phyloP scores from a whole-genome alignment of 1,140 invertebrate species.

The Temnothorax longispinosus region DNA sequence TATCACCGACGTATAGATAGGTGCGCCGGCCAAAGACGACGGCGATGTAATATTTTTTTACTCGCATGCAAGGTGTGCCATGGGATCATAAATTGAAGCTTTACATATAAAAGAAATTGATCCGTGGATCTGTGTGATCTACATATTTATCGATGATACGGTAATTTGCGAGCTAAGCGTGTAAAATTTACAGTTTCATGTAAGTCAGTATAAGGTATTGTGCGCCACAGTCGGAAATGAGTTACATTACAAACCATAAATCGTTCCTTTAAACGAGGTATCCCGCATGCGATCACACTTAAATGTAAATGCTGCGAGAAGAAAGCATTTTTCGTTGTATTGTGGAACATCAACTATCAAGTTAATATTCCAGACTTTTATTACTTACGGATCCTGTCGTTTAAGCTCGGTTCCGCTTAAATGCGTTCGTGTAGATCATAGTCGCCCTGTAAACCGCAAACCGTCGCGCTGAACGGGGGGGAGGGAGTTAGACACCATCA shows the following conservation, averaged over 20 bases:
- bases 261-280: neutral
- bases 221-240: neutral
- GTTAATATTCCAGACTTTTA: slow-evolving; percentile 5
- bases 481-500: neutral
- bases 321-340: neutral
- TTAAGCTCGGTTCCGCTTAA: slow-evolving; percentile 19
- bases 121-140: neutral
- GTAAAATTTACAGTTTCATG: neutral
- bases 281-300: no score
- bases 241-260: neutral
- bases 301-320: neutral
- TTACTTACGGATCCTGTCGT: neutral
- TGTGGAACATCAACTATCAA: neutral
- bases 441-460: neutral
- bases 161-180: no score
- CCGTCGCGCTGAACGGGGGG: neutral
- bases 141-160: neutral
- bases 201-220: neutral
- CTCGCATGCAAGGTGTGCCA: neutral
- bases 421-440: neutral
- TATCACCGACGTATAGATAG: neutral
- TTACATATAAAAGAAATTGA: neutral
- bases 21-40: neutral
- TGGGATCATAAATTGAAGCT: slow-evolving; percentile 30
- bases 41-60: neutral